Percentiles rank a stretch among this genome's conserved stretches.
These are phyloP conservation scores for Pseudochromis fuscus DNA, from an alignment of 2,797 vertebrate species.

Conservation along the genomic window DNA sequence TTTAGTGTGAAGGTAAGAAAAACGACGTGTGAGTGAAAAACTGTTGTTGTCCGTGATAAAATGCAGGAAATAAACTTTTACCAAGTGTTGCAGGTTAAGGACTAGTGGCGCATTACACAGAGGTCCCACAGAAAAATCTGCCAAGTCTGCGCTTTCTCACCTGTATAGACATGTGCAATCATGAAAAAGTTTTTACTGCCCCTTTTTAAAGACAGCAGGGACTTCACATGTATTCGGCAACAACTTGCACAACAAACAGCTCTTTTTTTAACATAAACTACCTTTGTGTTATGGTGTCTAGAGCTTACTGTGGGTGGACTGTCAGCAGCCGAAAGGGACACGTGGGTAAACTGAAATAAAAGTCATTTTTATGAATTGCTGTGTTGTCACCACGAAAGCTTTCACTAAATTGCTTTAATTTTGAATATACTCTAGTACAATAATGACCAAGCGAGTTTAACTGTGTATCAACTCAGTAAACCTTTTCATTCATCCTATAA, in stretches of 20 bases:
- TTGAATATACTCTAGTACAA: too few relatives aligned
- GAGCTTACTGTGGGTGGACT: too few relatives aligned
- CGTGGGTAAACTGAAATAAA: too few relatives aligned
- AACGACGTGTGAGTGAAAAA: not conserved
- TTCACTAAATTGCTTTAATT: too few relatives aligned
- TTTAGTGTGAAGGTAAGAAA: slow-evolving; percentile 90
- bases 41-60: not conserved
- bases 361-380: too few relatives aligned
- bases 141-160: rapidly evolving
- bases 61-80: not conserved
- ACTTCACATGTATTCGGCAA: slow-evolving; percentile 19
- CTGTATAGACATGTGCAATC: rapidly evolving
- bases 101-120: not conserved
- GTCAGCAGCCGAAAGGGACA: not conserved
- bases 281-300: not conserved
- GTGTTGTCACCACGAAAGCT: too few relatives aligned
- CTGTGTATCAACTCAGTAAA: not conserved
- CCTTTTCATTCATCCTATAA: too few relatives aligned
- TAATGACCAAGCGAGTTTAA: too few relatives aligned
- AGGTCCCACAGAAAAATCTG: not conserved
- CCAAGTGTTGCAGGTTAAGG: not conserved
- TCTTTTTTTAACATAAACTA: not conserved
- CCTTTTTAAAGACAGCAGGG: not conserved
- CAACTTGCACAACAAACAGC: rapidly evolving
- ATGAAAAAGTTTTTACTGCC: rapidly evolving